Base-by-base conservation (phyloP, 2,797 vertebrate species). In the Sitta carolinensis region DNA sequence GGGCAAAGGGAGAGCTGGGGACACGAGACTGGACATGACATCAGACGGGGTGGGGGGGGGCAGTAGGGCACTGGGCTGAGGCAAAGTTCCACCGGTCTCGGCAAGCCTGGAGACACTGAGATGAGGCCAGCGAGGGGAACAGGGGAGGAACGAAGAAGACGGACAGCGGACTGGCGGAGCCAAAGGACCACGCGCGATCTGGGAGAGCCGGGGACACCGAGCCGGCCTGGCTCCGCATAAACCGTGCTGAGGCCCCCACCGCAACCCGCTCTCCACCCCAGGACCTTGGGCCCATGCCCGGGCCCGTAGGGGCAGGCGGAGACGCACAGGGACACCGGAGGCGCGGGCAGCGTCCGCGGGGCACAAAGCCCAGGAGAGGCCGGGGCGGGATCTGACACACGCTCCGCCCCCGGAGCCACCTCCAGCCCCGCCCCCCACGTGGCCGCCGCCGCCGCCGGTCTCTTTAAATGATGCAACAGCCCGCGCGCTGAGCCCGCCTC, bases 391-490 rank as follows among this genome's bases (percentile, higher is more conserved):
- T 10, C 18, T 12, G 23, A 2, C 10, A 10, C 21, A 2, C 5
- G 45, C 43, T 10, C 64, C 72, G 62, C 75, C 62, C 55, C 66
- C 9, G 7, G 59, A 0, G 14, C 10, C 51, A 2, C 62, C 57
- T 3, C 43, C 23, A 4, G 42, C 8, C n/a, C 7, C 84, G 72
- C 92, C 82, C 77, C 69, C 89, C 93, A 95, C 93, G 92, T 95
- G 95, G 32, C n/a, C 27, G 9, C 45, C 5, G 16, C 13, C 26
- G 20, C 7, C 20, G 8, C 10, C n/a, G 54, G 77, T 3, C 70
- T 38, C 89, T 93, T 90, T 86, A 89, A 90, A 51, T 95, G 92
- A 96, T 89, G 92, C 84, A 94, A 93, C 42, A 0, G 2, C 6
- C 8, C 2, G 15, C 17, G 5, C 10, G 0, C 13, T 30, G 59